phyloP scores from a whole-genome alignment of 2,797 vertebrate genomes.

The Cossypha heuglini region DNA sequence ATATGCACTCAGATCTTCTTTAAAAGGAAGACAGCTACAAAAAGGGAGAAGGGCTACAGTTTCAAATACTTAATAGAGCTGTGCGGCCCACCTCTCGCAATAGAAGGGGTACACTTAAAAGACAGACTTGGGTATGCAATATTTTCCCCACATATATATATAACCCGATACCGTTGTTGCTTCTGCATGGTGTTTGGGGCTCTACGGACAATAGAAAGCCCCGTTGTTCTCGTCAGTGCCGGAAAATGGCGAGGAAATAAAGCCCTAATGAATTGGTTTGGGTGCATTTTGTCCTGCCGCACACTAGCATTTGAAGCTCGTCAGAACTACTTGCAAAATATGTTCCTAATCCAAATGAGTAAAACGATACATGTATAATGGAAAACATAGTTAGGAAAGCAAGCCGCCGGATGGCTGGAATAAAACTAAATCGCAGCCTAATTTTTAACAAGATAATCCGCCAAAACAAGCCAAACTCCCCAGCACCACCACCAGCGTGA shows the following conservation, averaged over 20 bases:
- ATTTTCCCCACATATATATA: not conserved
- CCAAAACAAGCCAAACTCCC: not conserved
- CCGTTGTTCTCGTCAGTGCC: not conserved
- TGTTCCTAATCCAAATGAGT: slow-evolving; percentile 49
- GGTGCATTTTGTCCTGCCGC: slow-evolving; percentile 28
- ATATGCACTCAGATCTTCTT: not conserved
- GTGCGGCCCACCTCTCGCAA: not conserved
- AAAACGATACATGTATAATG: slow-evolving; percentile 36
- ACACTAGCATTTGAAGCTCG: not conserved
- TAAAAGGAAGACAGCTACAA: not conserved
- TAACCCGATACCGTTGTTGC: not conserved
- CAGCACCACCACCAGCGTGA: not conserved
- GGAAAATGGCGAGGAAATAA: slow-evolving; percentile 2
- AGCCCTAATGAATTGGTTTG: slow-evolving; percentile 8
- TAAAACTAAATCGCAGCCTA: slow-evolving; percentile 14
- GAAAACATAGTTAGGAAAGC: not conserved
- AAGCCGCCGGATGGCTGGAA: not conserved
- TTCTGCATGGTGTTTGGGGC: not conserved
- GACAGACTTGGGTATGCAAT: not conserved
- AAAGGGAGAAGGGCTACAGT: not conserved
- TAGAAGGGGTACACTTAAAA: not conserved
- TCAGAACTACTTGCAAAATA: slow-evolving; percentile 22
- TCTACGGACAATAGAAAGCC: not conserved
- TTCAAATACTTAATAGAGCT: not conserved
- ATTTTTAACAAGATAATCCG: slow-evolving; percentile 45